Base-by-base conservation (phyloP, 2,113 vertebrate species). In the Nothoprocta perdicaria region DNA sequence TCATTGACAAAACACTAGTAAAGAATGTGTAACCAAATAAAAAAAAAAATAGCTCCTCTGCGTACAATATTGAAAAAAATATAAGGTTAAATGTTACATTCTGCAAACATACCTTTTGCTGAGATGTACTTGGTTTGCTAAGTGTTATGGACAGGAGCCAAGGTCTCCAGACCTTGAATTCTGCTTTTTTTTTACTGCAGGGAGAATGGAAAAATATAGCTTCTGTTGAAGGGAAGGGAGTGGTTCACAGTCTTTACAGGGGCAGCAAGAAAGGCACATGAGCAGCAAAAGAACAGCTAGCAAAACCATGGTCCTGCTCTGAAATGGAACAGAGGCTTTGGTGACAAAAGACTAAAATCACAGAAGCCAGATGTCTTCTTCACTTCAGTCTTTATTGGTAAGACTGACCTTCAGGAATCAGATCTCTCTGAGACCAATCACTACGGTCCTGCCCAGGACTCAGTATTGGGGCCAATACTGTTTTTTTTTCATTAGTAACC, bases 1-100 rank as follows among this genome's bases (percentile, higher is more conserved):
- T 63, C 76, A 81, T 52, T 78, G 84, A 72, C 41, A 43, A 84
- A 95, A 52, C 80, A 62, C 53, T 2, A 16, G 72, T 3, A 17
- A 79, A 91, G 77, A 96, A 95, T 67, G 46, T 29, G 38, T 38
- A 69, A 83, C 84, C 72, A 91, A 55, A 89, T 93, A 89, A 86
- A 80, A 80, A 85, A 82, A 3, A 58, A 5, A 91, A 41, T 65
- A 57, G 55, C 62, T 72, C 53, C 10, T 86, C 19, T 76, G n/a
- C 68, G 53, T 48, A 80, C 69, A 58, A 46, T n/a, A 69, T 74
- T 58, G 73, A 80, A 87, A 84, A 38, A 79, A 57, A 43, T 4
- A 31, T 1, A 62, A 86, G 92, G 89, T 85, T 85, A 80, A 81
- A 92, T 86, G 78, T 58, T 77, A 13, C 24, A 7, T 94, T 94